Base-by-base conservation (phyloP, 2,113 vertebrate genomes). In the Mugil cephalus region DNA sequence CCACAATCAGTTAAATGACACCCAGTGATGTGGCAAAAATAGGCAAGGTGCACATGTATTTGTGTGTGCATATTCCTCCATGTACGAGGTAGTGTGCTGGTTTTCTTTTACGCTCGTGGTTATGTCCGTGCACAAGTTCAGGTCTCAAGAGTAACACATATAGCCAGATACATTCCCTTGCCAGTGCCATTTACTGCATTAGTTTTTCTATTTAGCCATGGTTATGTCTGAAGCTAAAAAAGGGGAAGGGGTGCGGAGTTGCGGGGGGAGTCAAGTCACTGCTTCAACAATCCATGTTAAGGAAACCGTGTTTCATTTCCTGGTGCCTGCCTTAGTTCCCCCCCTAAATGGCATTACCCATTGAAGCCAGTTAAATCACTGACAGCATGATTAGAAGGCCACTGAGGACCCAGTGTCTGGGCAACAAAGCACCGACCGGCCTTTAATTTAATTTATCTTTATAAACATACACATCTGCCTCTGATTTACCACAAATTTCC, bases 231-330 rank as follows among this genome's bases (percentile, higher is more conserved):
- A 72, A 50, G 24, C 52, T 69, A 38, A 80, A 81, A 55, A 48
- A 38, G 53, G 65, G 69, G 67, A 61, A 30, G 66, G 77, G 67
- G 43, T 50, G 52, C 39, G 52, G 77, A 83, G 71, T 21, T 21
- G 17, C 7, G 8, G 43, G 6, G 42, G 11, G 61, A 55, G 85
- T 77, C 59, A 69, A 87, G 74, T 72, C 80, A 80, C 87, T 69
- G 64, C 81, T 91, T 85, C 78, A 90, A 87, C 82, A 90, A 87
- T 86, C 85, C 86, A 89, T 63, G 80, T 86, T 88, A 84, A 79
- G 85, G 87, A 87, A 78, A 90, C 88, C 92, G 89, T 93, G 92
- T 93, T 93, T 93, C 92, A 94, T 94, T 94, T 94, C 92, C 93
- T 93, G 91, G 83, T 88, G 90, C 89, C 90, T 90, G 90, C 86